A percentile compares a stretch with the other conserved stretches of the same genome.
Evolutionary conservation across 2,888 invertebrate species (phyloP).

Genomic region (Tyria jacobaeae): DNA sequence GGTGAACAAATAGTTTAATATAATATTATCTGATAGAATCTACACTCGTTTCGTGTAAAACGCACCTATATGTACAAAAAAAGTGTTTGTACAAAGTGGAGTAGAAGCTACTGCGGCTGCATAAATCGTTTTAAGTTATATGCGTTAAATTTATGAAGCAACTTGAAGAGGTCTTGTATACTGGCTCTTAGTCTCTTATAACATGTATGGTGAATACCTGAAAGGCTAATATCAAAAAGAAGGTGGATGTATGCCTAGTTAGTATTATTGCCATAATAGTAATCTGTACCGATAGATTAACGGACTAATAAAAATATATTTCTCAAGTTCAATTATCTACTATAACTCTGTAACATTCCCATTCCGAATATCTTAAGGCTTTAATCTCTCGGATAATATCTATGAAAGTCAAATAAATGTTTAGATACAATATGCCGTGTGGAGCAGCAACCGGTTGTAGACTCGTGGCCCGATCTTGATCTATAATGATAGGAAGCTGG

Average conservation of each 20-base stretch:
- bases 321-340: neutral
- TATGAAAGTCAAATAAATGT: slow-evolving; percentile 3
- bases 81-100: no score
- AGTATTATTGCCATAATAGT: neutral
- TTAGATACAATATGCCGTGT: slow-evolving; percentile 1
- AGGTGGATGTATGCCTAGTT: neutral
- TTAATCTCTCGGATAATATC: neutral
- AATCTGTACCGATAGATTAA: neutral
- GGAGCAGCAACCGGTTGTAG: slow-evolving; percentile 56
- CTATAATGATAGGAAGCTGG: slow-evolving; percentile 61
- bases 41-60: no score
- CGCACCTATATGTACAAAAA: neutral
- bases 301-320: neutral
- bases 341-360: neutral
- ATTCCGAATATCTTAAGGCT: neutral
- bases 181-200: no score
- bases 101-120: no score
- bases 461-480: slow-evolving; percentile 59
- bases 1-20: no score
- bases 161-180: no score
- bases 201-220: neutral
- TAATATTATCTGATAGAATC: no score
- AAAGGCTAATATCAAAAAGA: neutral
- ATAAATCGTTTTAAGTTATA: no score
- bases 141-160: no score